phyloP scores from a whole-genome alignment of 1,140 invertebrate genomes.

The Delia radicum region DNA sequence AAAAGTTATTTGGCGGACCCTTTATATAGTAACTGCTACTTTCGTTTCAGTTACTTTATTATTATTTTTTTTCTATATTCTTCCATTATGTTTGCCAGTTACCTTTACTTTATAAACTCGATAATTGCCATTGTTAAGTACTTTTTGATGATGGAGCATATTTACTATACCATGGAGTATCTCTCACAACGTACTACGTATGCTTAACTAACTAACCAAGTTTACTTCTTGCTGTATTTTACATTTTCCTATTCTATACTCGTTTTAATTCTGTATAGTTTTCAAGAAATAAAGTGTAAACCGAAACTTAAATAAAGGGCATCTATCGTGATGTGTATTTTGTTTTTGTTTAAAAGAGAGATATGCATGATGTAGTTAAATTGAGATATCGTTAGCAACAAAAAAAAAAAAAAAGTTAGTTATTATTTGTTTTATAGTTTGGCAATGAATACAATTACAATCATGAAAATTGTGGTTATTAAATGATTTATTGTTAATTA shows the following conservation, averaged over 20 bases:
- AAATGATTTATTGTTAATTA: no score
- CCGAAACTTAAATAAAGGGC: background rate
- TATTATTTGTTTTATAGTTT: background rate
- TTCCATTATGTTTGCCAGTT: no score
- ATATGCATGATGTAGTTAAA: background rate
- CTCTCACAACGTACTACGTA: background rate
- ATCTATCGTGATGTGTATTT: background rate
- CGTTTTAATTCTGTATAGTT: background rate
- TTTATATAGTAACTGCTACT: no score
- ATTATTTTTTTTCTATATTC: no score
- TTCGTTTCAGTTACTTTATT: no score
- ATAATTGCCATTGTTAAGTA: conserved; percentile 22
- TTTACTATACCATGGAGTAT: background rate
- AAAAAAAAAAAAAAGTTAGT: background rate
- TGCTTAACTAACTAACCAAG: background rate
- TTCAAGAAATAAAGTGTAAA: background rate
- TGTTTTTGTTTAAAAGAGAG: background rate
- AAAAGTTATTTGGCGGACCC: no score
- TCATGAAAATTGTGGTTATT: no score
- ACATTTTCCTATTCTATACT: background rate
- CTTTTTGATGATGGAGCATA: conserved; percentile 22
- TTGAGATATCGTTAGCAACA: background rate
- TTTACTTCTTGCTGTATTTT: background rate
- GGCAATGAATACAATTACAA: background rate
- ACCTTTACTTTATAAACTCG: conserved; percentile 22